phyloP scores from a whole-genome alignment of 2,113 vertebrate species.

The Phyllostomus hastatus region DNA sequence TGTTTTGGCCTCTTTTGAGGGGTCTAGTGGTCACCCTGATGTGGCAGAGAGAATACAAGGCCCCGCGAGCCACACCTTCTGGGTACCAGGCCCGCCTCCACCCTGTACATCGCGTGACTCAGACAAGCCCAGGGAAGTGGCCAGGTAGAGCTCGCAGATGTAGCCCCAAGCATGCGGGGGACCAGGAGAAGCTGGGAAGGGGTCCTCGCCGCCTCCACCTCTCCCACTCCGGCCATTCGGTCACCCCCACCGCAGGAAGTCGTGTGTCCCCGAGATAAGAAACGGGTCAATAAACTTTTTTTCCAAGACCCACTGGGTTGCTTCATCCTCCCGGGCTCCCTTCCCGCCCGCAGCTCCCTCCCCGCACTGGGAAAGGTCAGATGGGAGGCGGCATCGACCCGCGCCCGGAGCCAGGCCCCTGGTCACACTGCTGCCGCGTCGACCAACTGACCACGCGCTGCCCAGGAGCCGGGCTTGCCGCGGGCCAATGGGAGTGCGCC shows the following conservation, averaged over 20 bases:
- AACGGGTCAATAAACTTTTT: slow-evolving; percentile 83
- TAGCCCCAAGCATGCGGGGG: background rate
- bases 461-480: slow-evolving; percentile 41
- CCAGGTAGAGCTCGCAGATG: background rate
- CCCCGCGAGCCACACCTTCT: background rate
- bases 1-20: background rate
- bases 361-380: slow-evolving; percentile 67
- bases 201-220: background rate
- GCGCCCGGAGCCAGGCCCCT: slow-evolving; percentile 75
- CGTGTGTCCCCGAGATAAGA: slow-evolving; percentile 80
- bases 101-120: background rate
- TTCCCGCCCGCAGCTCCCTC: slow-evolving; percentile 48
- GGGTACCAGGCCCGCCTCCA: too few species aligned
- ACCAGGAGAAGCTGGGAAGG: background rate
- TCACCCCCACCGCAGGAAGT: slow-evolving; percentile 45
- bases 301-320: slow-evolving; percentile 62
- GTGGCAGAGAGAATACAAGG: background rate
- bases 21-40: background rate
- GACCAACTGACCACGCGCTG: slow-evolving; percentile 84
- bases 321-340: background rate
- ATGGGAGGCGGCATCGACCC: slow-evolving; percentile 68
- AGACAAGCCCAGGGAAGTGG: background rate
- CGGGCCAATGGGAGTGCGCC: slow-evolving; percentile 78
- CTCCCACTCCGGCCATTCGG: fast-evolving
- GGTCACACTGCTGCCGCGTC: slow-evolving; percentile 77